Evolutionary conservation across 2,113 vertebrate species (phyloP).

Genomic region (Struthio camelus): DNA sequence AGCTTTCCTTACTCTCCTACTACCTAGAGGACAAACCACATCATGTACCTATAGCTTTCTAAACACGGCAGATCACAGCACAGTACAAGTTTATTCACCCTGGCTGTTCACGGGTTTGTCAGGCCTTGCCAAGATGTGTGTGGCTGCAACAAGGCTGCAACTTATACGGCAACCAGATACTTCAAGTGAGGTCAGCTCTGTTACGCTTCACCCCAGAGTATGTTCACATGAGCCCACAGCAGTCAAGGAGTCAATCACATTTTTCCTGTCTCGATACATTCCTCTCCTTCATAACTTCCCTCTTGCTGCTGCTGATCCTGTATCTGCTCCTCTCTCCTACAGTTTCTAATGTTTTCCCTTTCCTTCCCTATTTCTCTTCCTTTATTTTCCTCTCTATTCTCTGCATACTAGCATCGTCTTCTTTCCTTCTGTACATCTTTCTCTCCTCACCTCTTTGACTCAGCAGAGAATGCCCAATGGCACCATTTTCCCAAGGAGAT

Average conservation of each 20-base stretch:
- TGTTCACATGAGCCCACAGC: neutral
- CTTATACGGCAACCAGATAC: neutral
- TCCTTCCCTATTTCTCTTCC: too few relatives aligned
- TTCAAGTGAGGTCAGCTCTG: neutral
- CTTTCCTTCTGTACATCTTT: neutral
- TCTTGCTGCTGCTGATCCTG: too few relatives aligned
- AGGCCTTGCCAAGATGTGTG: neutral
- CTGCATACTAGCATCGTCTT: neutral
- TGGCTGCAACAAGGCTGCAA: neutral
- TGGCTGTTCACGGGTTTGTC: neutral
- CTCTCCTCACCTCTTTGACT: neutral
- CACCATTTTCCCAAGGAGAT: neutral
- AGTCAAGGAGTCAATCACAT: neutral
- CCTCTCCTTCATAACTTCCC: neutral
- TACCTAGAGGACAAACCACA: neutral
- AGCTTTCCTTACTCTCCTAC: neutral
- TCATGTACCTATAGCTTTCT: neutral
- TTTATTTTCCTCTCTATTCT: too few relatives aligned
- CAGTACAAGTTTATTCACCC: neutral
- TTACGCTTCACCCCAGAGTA: too few relatives aligned
- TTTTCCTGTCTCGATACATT: neutral
- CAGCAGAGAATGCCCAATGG: neutral
- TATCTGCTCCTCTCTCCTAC: too few relatives aligned
- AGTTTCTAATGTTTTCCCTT: too few relatives aligned
- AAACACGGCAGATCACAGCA: neutral